Evolutionary conservation across 2,113 vertebrate species (phyloP).

Genomic region (Macroglossus sobrinus): DNA sequence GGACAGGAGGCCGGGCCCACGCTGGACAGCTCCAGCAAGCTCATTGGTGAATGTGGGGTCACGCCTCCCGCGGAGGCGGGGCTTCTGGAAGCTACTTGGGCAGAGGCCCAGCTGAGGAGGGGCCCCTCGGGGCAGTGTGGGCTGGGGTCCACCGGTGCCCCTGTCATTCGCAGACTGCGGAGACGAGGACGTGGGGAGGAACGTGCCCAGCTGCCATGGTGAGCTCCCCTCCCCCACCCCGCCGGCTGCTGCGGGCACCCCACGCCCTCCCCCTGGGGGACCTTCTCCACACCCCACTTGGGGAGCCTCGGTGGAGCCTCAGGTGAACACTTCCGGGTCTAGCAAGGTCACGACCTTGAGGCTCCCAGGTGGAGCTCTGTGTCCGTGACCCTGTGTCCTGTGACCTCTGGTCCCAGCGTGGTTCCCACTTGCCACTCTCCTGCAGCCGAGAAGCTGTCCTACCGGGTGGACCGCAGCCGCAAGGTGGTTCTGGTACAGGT

Average conservation of each 20-base stretch:
- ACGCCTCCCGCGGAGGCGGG: neutral
- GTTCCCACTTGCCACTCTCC: neutral
- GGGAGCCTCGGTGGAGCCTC: neutral
- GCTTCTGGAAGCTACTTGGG: neutral
- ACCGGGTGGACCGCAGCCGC: slow-evolving; percentile 78
- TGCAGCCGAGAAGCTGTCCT: slow-evolving; percentile 85
- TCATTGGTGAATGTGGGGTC: neutral
- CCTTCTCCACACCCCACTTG: neutral
- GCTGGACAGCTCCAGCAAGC: neutral
- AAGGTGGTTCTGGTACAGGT: slow-evolving; percentile 84
- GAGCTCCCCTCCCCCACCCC: slow-evolving; percentile 16
- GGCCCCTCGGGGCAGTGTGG: neutral
- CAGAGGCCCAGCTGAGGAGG: neutral
- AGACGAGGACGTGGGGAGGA: slow-evolving; percentile 83
- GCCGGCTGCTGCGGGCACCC: neutral
- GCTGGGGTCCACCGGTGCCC: neutral
- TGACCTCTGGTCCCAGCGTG: neutral
- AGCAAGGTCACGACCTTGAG: neutral
- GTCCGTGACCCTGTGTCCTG: neutral
- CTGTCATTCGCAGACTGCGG: slow-evolving; percentile 83
- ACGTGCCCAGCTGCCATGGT: slow-evolving; percentile 89
- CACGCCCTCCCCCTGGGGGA: neutral
- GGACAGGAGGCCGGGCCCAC: neutral
- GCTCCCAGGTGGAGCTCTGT: neutral
- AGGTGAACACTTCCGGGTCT: neutral